phyloP scores from a whole-genome alignment of 2,113 vertebrate genomes.

The Nycticorax nycticorax region DNA sequence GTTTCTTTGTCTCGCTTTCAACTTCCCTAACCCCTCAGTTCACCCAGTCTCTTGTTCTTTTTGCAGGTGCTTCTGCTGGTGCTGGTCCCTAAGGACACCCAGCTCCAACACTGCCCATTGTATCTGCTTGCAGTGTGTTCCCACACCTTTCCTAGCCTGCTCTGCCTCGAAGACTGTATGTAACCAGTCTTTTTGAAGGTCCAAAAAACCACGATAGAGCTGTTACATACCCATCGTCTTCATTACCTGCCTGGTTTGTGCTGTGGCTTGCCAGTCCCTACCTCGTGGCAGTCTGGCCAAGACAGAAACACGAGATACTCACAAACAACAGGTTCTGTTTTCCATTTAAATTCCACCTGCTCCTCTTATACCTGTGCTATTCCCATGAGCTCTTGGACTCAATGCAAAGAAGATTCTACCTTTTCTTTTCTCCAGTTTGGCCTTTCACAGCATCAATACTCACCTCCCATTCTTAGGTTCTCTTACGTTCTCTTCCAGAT shows the following conservation, averaged over 20 bases:
- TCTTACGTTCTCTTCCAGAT: not conserved
- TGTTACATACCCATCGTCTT: not conserved
- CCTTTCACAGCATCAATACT: not conserved
- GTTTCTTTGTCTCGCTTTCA: not conserved
- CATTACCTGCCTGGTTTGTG: not conserved
- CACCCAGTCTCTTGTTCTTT: not conserved
- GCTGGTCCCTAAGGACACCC: not conserved
- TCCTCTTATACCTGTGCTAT: not conserved
- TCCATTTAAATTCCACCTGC: not conserved
- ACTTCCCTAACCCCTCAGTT: not conserved
- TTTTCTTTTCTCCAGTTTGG: not conserved
- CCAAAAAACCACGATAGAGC: not conserved
- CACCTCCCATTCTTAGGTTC: not conserved
- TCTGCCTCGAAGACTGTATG: not conserved
- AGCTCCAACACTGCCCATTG: not conserved
- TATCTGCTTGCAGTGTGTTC: not conserved
- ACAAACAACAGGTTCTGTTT: not conserved
- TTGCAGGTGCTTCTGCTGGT: not conserved
- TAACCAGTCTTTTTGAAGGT: not conserved
- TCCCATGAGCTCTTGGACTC: not conserved
- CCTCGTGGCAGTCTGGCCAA: not conserved
- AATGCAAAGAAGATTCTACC: not conserved
- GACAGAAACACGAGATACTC: not conserved
- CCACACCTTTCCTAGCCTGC: not conserved
- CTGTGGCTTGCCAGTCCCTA: not conserved